A percentile compares a stretch with the other conserved stretches of the same genome.
phyloP scores from a whole-genome alignment of 2,797 vertebrate genomes.

The Florisuga fusca region DNA sequence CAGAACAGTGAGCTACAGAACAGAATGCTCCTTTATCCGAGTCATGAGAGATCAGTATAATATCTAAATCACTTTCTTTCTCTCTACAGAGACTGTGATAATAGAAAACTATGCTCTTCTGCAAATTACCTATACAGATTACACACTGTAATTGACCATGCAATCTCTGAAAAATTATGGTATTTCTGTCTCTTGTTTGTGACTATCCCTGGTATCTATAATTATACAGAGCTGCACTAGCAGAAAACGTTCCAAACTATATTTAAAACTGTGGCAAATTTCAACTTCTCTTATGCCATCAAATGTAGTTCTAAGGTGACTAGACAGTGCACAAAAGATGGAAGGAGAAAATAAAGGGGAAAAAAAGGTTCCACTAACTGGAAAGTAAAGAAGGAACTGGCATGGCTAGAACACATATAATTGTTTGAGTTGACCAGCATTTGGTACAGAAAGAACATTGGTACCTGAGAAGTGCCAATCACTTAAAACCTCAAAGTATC shows the following conservation, averaged over 20 bases:
- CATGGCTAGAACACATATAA: not conserved
- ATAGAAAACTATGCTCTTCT: slow-evolving; percentile 6
- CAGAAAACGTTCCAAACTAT: not conserved
- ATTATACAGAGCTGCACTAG: not conserved
- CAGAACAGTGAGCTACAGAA: not conserved
- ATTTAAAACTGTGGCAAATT: not conserved
- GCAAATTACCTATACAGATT: not conserved
- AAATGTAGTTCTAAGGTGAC: not conserved
- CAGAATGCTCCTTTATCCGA: not conserved
- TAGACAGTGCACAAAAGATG: not conserved
- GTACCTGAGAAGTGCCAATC: not conserved
- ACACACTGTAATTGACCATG: not conserved
- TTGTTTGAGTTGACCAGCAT: not conserved
- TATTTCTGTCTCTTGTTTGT: not conserved
- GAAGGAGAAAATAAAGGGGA: not conserved
- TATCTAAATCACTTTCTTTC: slow-evolving; percentile 22
- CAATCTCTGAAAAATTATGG: slow-evolving; percentile 1
- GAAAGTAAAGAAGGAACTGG: not conserved
- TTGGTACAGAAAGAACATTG: not conserved
- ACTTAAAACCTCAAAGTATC: not conserved
- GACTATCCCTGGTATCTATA: not conserved
- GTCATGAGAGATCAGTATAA: slow-evolving; percentile 9
- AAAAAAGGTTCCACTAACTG: not conserved
- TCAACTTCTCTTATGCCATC: not conserved
- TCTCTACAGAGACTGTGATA: slow-evolving; percentile 22